These are phyloP conservation scores for Bathynomus jamesi DNA, from an alignment of 1,140 invertebrate genomes.

Conservation along the genomic window DNA sequence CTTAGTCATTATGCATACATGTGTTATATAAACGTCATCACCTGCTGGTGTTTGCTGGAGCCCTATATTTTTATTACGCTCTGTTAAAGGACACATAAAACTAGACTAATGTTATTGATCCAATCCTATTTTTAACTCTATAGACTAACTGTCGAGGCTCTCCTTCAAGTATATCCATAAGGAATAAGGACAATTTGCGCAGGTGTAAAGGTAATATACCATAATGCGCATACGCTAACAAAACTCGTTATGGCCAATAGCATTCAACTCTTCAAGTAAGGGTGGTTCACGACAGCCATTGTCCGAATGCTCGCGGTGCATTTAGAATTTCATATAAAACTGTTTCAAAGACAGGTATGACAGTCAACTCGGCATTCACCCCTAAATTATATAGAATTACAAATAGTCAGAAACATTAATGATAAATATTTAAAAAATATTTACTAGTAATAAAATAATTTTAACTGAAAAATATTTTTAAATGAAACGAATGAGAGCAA, in stretches of 20 bases:
- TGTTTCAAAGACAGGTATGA: too few species aligned
- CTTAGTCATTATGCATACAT: too few species aligned
- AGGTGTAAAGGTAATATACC: slow-evolving; percentile 1
- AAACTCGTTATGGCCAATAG: slow-evolving; percentile 1
- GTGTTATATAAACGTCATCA: too few species aligned
- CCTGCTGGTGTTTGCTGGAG: too few species aligned
- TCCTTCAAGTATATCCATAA: neutral
- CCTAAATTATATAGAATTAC: too few species aligned
- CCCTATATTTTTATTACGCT: too few species aligned
- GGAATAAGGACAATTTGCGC: neutral
- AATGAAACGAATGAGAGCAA: neutral
- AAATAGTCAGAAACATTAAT: too few species aligned
- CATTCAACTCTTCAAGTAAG: neutral
- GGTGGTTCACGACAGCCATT: neutral
- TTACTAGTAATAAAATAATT: too few species aligned
- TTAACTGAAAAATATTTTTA: too few species aligned
- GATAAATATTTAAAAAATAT: too few species aligned
- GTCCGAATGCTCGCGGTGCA: neutral
- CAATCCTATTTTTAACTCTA: neutral
- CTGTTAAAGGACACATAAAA: neutral
- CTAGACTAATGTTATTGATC: neutral
- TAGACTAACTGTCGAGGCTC: neutral
- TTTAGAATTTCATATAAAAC: neutral
- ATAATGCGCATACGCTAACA: neutral
- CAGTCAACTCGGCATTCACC: too few species aligned